A percentile compares a stretch with the other conserved stretches of the same genome.
These are phyloP conservation scores for Synergus laeviventris DNA, from an alignment of 2,888 invertebrate species.

Conservation along the genomic window DNA sequence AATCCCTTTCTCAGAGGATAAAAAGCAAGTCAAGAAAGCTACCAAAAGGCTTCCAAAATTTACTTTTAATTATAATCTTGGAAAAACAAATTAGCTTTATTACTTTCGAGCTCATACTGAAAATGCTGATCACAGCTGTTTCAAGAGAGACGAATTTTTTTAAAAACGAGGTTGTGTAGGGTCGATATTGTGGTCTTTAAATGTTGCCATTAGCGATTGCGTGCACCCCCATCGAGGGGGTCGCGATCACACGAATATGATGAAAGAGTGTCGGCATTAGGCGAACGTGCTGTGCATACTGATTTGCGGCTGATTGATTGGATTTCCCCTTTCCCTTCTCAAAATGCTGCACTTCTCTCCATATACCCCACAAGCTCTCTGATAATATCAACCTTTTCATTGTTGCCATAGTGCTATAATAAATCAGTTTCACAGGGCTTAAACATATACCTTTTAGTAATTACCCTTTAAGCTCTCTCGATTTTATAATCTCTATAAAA, in stretches of 20 bases:
- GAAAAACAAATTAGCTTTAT: neutral
- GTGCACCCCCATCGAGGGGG: slow-evolving; percentile 60
- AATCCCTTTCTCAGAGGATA: slow-evolving; percentile 40
- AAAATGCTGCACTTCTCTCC: slow-evolving; percentile 45
- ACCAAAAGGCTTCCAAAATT: neutral
- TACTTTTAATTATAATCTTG: slow-evolving; percentile 1
- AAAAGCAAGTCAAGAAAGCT: neutral
- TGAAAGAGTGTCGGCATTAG: slow-evolving; percentile 76
- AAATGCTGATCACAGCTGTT: neutral
- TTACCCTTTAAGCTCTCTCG: slow-evolving; percentile 9
- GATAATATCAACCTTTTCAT: slow-evolving; percentile 32
- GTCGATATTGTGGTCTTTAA: slow-evolving; percentile 63
- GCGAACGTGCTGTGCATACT: slow-evolving; percentile 76
- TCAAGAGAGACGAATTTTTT: neutral
- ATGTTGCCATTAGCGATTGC: slow-evolving; percentile 71
- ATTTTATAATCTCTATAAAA: slow-evolving; percentile 14
- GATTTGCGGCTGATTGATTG: slow-evolving; percentile 61
- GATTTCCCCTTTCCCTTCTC: slow-evolving; percentile 44
- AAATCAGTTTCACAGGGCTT: slow-evolving; percentile 33
- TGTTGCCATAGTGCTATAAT: slow-evolving; percentile 35
- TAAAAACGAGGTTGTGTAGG: slow-evolving; percentile 1
- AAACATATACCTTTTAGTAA: slow-evolving; percentile 32
- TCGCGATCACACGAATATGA: slow-evolving; percentile 75
- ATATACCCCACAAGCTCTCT: slow-evolving; percentile 42
- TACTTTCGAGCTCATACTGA: neutral